Conservation (phyloP, 2,113 vertebrate genomes). For the Mystacornis crossleyi region DNA sequence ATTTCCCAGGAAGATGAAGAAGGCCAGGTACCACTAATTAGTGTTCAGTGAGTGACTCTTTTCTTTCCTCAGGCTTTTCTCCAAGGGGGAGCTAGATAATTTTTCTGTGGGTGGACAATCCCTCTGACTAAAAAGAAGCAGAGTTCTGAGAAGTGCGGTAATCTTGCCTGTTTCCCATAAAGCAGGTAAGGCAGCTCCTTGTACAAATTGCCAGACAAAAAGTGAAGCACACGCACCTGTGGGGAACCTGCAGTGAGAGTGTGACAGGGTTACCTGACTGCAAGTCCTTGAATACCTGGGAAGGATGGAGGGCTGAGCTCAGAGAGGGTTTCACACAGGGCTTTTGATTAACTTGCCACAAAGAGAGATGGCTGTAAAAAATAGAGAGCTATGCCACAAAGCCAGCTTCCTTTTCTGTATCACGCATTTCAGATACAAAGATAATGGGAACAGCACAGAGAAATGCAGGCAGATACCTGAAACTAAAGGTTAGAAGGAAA, state of each 20-base stretch:
- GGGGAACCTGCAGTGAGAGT: not conserved
- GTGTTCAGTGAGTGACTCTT: not conserved
- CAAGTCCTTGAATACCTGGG: not conserved
- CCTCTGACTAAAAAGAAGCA: not conserved
- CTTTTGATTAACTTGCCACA: slow-evolving; percentile 13
- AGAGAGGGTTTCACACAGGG: not conserved
- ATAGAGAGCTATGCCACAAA: not conserved
- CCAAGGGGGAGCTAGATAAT: not conserved
- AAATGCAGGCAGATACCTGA: not conserved
- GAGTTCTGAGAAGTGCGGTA: not conserved
- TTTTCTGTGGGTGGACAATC: not conserved
- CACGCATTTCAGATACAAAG: not conserved
- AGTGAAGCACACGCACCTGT: not conserved
- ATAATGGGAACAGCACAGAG: not conserved
- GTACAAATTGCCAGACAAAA: not conserved
- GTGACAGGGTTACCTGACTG: not conserved
- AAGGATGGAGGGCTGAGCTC: not conserved
- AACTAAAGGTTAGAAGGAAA: slow-evolving; percentile 18
- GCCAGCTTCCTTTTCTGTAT: not conserved
- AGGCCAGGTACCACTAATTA: not conserved
- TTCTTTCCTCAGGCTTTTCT: not conserved
- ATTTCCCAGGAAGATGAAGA: not conserved
- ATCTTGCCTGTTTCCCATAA: not conserved
- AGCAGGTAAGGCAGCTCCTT: not conserved
- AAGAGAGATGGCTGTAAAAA: not conserved